Conservation (phyloP, 2,113 vertebrate species). For the Protobothrops flavoviridis region DNA sequence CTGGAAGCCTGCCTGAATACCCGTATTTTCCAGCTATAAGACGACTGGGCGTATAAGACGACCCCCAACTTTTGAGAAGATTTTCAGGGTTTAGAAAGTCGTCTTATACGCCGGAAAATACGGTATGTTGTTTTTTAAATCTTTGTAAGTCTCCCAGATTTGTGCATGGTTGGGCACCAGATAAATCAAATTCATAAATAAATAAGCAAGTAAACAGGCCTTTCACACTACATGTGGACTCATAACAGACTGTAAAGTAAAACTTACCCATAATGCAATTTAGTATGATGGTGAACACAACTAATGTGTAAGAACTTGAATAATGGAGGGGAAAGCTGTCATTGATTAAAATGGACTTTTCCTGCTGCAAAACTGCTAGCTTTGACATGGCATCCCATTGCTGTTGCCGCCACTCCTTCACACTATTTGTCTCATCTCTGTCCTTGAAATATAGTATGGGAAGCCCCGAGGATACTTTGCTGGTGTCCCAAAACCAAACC, state of each 20-base stretch:
- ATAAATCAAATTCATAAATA: background rate
- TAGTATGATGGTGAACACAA: background rate
- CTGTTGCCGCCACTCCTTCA: background rate
- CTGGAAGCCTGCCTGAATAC: too few relatives aligned
- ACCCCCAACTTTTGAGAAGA: too few relatives aligned
- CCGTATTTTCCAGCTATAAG: too few relatives aligned
- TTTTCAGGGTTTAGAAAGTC: too few relatives aligned
- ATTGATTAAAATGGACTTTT: background rate
- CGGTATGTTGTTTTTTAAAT: background rate
- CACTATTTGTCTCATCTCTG: background rate
- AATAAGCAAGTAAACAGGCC: background rate
- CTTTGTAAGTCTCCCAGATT: background rate
- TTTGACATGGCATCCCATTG: too few relatives aligned
- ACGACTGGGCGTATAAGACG: too few relatives aligned
- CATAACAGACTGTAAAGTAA: background rate
- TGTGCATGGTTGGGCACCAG: background rate
- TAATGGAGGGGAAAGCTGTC: background rate
- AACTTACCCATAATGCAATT: background rate
- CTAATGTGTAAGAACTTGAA: background rate
- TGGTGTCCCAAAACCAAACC: background rate
- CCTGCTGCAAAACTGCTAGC: too few relatives aligned
- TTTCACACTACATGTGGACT: background rate
- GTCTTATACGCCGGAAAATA: too few relatives aligned
- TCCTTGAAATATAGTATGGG: background rate
- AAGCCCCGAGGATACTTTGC: too few relatives aligned